Base-by-base conservation (phyloP, 2,797 vertebrate genomes). In the Trachops cirrhosus region DNA sequence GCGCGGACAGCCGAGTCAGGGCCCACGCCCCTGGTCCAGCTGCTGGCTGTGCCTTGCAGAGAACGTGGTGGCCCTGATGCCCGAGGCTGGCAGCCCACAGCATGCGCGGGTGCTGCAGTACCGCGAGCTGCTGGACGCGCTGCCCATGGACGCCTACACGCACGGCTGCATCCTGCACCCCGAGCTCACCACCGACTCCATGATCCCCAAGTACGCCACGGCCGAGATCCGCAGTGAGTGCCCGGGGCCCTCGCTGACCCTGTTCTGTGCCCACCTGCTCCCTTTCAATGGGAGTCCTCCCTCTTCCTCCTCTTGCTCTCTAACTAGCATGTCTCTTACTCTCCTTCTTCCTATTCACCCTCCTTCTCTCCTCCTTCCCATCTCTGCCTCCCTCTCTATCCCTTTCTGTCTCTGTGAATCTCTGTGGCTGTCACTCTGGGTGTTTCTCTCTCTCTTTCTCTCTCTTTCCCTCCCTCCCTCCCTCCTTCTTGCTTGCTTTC, bases 191-290 rank as follows among this genome's bases (percentile, higher is more conserved):
- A 99, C 99, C 0, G 99, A 99, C 99, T 99, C 99, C 98, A 99
- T 99, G 99, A 99, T 99, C 98, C 99, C 99, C 99, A 99, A 99
- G 99, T 99, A 99, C 85, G 99, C 99, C 98, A 99, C 99, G 34
- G 99, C 99, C 96, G 99, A 99, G 99, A 99, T 99, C 98, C 99
- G 99, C 98, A 99, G 99, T 99, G 99, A 99, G 99, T 99, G 95
- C 14, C 73, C 46, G 29, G 96, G 54, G 64, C 46, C 71, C 52
- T 32, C 12, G 6, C 21, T 4, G 6, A 5, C 3, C 2, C 34
- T 9, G 37, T 19, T 9, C 37, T 41, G 15, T n/a, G 57, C 24
- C 24, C 34, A 6, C 77, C 9, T 59, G 54, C 37, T 32, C 54
- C 44, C 32, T 67, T 34, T 84, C 29, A 3, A 3, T 46, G 41